Evolutionary conservation across 2,888 invertebrate genomes (phyloP).

Genomic region (Drosophila aldrichi): DNA sequence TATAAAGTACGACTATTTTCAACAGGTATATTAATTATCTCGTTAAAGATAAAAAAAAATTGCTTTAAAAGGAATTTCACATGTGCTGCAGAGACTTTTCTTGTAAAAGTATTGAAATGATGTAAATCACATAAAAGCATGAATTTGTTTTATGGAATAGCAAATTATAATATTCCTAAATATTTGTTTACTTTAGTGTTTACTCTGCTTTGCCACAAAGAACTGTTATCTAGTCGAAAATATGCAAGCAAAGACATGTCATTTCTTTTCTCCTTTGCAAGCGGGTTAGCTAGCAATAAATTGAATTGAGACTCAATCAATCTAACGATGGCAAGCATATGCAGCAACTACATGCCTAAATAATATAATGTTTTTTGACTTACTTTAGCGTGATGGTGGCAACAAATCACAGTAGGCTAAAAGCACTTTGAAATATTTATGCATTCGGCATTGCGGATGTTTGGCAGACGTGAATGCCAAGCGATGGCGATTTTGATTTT

Average conservation of each 20-base stretch:
- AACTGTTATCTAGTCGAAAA: not conserved
- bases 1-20: not conserved
- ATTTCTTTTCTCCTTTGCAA: slow-evolving; percentile 8
- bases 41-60: not conserved
- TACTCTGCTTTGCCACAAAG: not conserved
- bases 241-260: not conserved
- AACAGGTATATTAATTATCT: not conserved
- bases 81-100: not conserved
- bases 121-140: not conserved
- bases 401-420: slow-evolving; percentile 45
- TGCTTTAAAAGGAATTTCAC: too few species aligned
- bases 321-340: slow-evolving; percentile 9
- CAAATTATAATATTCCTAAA: not conserved
- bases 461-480: slow-evolving; percentile 35
- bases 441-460: slow-evolving; percentile 72
- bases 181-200: not conserved
- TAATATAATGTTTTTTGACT: slow-evolving; percentile 40
- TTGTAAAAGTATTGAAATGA: not conserved
- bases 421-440: slow-evolving; percentile 77
- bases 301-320: slow-evolving; percentile 38
- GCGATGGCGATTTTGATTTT: slow-evolving; percentile 20
- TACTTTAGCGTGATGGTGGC: slow-evolving; percentile 19
- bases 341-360: slow-evolving; percentile 31
- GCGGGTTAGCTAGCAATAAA: slow-evolving; percentile 34
- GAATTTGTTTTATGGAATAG: not conserved